Evolutionary conservation across 1,140 invertebrate genomes (phyloP).

Genomic region (Agrypnia vestita): DNA sequence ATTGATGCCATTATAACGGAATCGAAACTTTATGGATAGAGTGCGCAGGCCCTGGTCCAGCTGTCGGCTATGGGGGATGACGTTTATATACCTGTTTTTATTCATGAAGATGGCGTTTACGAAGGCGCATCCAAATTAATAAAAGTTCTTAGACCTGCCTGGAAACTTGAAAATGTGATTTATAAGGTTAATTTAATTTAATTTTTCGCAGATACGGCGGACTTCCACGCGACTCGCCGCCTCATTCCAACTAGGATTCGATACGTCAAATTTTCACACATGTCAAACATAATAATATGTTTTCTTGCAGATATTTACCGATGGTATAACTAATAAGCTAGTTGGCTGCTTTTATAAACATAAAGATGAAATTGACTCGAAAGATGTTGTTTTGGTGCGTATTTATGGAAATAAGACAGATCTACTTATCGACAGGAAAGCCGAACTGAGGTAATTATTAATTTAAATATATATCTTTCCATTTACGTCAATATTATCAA

Average conservation of each 20-base stretch:
- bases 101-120: slow-evolving; percentile 73
- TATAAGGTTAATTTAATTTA: slow-evolving; percentile 70
- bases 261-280: slow-evolving; percentile 30
- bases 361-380: slow-evolving; percentile 66
- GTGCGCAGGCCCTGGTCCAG: no score
- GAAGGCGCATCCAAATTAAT: slow-evolving; percentile 73
- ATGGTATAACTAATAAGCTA: slow-evolving; percentile 94
- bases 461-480: slow-evolving; percentile 6
- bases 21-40: no score
- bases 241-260: slow-evolving; percentile 15
- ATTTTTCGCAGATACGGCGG: background rate
- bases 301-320: slow-evolving; percentile 84
- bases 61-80: slow-evolving; percentile 32
- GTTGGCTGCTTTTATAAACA: slow-evolving; percentile 79
- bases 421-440: slow-evolving; percentile 88
- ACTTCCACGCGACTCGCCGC: background rate
- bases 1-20: no score
- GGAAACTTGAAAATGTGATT: slow-evolving; percentile 70
- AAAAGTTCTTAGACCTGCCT: slow-evolving; percentile 72
- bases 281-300: slow-evolving; percentile 10
- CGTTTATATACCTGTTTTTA: slow-evolving; percentile 65
- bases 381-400: slow-evolving; percentile 86
- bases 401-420: slow-evolving; percentile 94
- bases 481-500: background rate
- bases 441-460: slow-evolving; percentile 77